A percentile compares a stretch with the other conserved stretches of the same genome.
phyloP scores from a whole-genome alignment of 2,797 vertebrate species.

The Clarias fuscus region DNA sequence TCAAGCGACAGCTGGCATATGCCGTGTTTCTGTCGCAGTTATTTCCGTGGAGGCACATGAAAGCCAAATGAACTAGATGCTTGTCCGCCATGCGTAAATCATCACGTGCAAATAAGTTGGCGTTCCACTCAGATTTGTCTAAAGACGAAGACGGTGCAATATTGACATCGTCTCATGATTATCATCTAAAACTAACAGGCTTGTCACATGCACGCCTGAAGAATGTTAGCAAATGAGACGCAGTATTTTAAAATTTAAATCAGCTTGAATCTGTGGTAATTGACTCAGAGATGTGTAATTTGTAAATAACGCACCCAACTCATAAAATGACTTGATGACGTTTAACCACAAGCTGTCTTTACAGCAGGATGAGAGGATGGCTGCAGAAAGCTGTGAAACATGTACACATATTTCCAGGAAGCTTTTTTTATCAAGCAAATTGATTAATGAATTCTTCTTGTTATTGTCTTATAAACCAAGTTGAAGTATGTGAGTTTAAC shows the following conservation, averaged over 20 bases:
- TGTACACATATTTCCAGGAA: background rate
- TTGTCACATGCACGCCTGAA: background rate
- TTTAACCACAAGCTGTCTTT: slow-evolving; percentile 10
- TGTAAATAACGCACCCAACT: background rate
- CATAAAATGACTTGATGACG: slow-evolving; percentile 3
- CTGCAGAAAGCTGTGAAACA: background rate
- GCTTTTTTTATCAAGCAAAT: background rate
- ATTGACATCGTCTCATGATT: background rate
- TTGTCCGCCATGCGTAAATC: slow-evolving; percentile 32
- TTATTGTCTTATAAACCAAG: background rate
- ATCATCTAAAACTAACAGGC: background rate
- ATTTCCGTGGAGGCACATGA: slow-evolving; percentile 53
- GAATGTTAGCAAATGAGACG: background rate
- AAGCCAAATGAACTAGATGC: slow-evolving; percentile 50
- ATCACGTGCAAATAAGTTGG: slow-evolving; percentile 37
- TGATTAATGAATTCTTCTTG: background rate
- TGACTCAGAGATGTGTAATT: background rate
- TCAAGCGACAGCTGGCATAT: slow-evolving; percentile 60
- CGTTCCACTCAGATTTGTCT: background rate
- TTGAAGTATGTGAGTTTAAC: background rate
- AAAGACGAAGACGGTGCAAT: background rate
- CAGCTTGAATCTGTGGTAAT: background rate
- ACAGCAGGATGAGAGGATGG: background rate
- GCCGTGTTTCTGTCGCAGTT: slow-evolving; percentile 52
- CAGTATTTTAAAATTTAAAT: background rate